Evolutionary conservation across 2,888 invertebrate genomes (phyloP).

Genomic region (Cyaniris semiargus): DNA sequence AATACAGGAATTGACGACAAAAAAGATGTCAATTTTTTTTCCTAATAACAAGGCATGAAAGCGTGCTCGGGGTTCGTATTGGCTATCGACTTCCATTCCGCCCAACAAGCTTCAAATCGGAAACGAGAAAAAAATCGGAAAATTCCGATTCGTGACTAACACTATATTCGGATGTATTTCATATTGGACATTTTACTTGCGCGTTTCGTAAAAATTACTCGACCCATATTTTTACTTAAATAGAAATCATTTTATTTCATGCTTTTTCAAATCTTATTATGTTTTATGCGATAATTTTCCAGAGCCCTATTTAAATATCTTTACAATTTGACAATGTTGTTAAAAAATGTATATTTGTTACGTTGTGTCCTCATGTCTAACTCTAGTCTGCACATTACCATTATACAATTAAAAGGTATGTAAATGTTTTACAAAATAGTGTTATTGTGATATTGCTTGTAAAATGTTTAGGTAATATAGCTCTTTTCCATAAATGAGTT

Average conservation of each 20-base stretch:
- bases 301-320: too few species aligned
- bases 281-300: too few species aligned
- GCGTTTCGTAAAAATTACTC: slow-evolving; percentile 33
- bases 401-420: too few species aligned
- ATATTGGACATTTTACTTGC: not conserved
- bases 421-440: too few species aligned
- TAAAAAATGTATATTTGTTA: too few species aligned
- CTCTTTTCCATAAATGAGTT: too few species aligned
- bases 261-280: not conserved
- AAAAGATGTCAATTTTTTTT: slow-evolving; percentile 13
- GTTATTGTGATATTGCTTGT: too few species aligned
- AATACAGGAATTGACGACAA: not conserved
- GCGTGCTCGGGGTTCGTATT: slow-evolving; percentile 17
- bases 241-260: not conserved
- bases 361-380: too few species aligned
- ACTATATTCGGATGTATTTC: slow-evolving; percentile 35
- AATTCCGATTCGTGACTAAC: slow-evolving; percentile 41
- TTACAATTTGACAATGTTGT: too few species aligned
- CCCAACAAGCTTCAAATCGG: slow-evolving; percentile 39
- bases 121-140: slow-evolving; percentile 39
- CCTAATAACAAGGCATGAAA: slow-evolving; percentile 12
- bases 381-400: too few species aligned
- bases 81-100: slow-evolving; percentile 24
- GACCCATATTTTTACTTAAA: slow-evolving; percentile 35
- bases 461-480: too few species aligned